Base-by-base conservation (phyloP, 2,113 vertebrate genomes). In the Pao palembangensis region DNA sequence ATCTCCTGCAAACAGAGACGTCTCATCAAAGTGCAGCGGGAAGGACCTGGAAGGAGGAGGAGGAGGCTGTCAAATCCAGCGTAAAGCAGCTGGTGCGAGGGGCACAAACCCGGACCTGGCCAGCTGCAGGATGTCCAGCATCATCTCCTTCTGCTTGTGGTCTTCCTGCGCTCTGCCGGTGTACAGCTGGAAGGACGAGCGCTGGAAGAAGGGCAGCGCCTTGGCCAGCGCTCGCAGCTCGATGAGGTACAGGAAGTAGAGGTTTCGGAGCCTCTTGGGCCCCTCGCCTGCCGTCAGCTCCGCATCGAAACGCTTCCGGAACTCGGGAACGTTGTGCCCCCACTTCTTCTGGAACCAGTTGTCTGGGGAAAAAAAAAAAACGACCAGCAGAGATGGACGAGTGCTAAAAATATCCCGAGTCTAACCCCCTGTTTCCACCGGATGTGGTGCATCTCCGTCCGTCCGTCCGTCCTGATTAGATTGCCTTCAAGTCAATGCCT, bases 191-290 rank as follows among this genome's bases (percentile, higher is more conserved):
- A 96, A 92, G 21, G 79, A 82, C 0, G 91, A 79, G 14, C 88
- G 93, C 79, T 94, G 87, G 25, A 98, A 95, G 85, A 94, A 94
- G 0, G 96, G 94, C 70, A 95, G 81, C 20, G 89, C 91, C 78
- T 98, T 98, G 58, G 93, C 94, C 10, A 98, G 80, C 6, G 95
- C 96, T 38, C 93, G 88, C 71, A 98, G 88, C 87, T 98, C 95
- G 0, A 98, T 94, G 76, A 98, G 88, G 80, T 95, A 98, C 47
- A 98, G 89, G 52, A 98, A 98, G 82, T 98, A 98, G 1, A 98
- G 91, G 69, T 96, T 98, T 61, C 92, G 93, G 21, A 98, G 93
- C 42, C 95, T 90, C 66, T 93, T 89, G 21, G 95, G 93, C 0
- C 96, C 96, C 83, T 98, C 95, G 5, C 93, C 93, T 28, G 81